Evolutionary conservation across 2,797 vertebrate genomes (phyloP).

Genomic region (Helarctos malayanus): DNA sequence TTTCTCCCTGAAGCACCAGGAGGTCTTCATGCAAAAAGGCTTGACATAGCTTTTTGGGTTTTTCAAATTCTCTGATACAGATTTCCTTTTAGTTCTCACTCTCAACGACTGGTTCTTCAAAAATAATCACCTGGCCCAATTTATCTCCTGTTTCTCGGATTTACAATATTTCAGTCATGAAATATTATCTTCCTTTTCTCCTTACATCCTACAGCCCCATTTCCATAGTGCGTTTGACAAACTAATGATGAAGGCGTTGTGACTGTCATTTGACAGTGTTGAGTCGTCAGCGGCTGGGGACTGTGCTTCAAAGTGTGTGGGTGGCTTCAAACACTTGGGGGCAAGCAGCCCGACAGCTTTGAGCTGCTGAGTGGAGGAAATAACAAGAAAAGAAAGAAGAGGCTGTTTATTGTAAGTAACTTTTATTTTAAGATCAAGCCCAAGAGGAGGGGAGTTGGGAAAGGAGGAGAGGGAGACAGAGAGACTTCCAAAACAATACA

Average conservation of each 20-base stretch:
- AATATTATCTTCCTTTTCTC: not conserved
- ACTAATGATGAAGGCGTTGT: not conserved
- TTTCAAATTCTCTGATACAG: conserved; percentile 34
- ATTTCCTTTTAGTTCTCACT: conserved; percentile 39
- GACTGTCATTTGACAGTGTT: not conserved
- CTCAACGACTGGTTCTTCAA: conserved; percentile 42
- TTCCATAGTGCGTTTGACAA: conserved; percentile 48
- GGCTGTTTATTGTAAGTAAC: not conserved
- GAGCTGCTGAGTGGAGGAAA: not conserved
- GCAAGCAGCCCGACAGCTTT: not conserved
- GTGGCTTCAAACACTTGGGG: not conserved
- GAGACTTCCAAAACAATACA: conserved; percentile 1
- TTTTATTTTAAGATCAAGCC: conserved; percentile 53
- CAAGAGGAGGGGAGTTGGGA: not conserved
- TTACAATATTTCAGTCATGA: conserved; percentile 41
- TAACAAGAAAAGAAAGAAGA: not conserved
- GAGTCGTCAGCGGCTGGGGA: not conserved
- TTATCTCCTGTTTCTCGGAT: conserved; percentile 45
- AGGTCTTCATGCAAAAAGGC: not conserved
- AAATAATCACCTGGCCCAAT: conserved; percentile 54
- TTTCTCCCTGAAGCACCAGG: not conserved
- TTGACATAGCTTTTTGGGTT: not conserved
- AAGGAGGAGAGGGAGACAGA: not conserved
- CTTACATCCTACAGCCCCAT: not conserved
- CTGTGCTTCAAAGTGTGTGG: not conserved